phyloP scores from a whole-genome alignment of 2,113 vertebrate genomes.

The Lycocorax pyrrhopterus region DNA sequence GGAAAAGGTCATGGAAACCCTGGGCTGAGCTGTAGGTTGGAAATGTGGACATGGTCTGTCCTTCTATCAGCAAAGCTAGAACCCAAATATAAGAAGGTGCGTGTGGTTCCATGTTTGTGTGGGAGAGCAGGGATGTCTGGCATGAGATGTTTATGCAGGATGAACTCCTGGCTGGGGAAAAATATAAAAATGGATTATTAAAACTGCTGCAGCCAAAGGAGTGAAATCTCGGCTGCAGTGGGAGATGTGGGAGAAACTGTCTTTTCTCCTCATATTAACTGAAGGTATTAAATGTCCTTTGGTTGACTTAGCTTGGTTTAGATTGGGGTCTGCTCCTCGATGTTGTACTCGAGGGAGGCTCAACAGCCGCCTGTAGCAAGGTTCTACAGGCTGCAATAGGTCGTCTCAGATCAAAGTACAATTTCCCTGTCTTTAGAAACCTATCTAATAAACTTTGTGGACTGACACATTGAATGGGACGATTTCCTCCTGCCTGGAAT shows the following conservation, averaged over 20 bases:
- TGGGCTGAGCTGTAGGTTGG: neutral
- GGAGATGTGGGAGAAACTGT: neutral
- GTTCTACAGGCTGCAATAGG: neutral
- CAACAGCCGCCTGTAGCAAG: rapidly evolving
- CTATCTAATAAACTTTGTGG: neutral
- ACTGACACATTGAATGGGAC: neutral
- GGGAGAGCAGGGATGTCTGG: neutral
- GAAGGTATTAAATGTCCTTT: neutral
- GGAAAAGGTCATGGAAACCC: neutral
- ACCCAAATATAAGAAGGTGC: neutral
- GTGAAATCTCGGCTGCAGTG: neutral
- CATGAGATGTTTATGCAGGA: neutral
- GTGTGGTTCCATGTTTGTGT: neutral
- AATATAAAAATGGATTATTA: neutral
- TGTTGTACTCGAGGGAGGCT: neutral
- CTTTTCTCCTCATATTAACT: neutral
- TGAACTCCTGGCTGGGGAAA: neutral
- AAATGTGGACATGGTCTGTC: neutral
- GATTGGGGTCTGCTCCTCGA: neutral
- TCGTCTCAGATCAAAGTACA: neutral
- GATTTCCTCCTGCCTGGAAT: neutral
- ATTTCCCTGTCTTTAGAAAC: neutral
- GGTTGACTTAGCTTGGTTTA: neutral
- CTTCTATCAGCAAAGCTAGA: neutral
- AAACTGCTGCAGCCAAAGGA: neutral